phyloP scores from a whole-genome alignment of 2,888 invertebrate species.

The Reticulitermes lucifugus region DNA sequence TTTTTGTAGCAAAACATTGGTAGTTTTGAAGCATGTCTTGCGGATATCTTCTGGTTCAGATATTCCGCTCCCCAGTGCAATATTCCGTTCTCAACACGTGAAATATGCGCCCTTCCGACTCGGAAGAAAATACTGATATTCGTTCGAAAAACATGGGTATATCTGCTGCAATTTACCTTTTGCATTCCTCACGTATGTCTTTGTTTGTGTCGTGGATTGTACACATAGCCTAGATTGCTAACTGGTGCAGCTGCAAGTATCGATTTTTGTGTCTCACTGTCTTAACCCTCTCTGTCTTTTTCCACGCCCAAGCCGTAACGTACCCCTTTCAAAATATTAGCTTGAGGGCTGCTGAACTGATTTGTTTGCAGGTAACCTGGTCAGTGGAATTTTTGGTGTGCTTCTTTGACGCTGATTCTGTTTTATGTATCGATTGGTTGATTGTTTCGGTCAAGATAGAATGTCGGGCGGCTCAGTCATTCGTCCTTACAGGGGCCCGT shows the following conservation, averaged over 20 bases:
- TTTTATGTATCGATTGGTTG: neutral
- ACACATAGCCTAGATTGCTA: slow-evolving; percentile 47
- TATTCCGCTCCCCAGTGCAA: too few species aligned
- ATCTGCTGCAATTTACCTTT: too few species aligned
- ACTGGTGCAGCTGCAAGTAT: slow-evolving; percentile 48
- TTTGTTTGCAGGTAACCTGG: neutral
- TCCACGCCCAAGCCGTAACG: slow-evolving; percentile 6
- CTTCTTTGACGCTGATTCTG: neutral
- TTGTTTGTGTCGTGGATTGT: slow-evolving; percentile 18
- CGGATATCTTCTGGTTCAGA: too few species aligned
- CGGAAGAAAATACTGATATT: too few species aligned
- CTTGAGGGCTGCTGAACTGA: neutral
- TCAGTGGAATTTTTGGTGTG: neutral
- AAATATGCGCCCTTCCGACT: too few species aligned
- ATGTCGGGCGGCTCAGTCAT: neutral
- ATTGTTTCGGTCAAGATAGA: neutral
- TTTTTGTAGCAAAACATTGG: too few species aligned
- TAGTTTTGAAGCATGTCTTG: too few species aligned
- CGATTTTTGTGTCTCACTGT: slow-evolving; percentile 41
- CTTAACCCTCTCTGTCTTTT: neutral
- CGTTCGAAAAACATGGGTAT: too few species aligned
- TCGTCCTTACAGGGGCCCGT: neutral
- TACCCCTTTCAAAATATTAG: slow-evolving; percentile 9
- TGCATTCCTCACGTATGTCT: neutral
- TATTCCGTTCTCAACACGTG: too few species aligned